Conservation (phyloP, 2,888 invertebrate species). For the Athalia rosae region DNA sequence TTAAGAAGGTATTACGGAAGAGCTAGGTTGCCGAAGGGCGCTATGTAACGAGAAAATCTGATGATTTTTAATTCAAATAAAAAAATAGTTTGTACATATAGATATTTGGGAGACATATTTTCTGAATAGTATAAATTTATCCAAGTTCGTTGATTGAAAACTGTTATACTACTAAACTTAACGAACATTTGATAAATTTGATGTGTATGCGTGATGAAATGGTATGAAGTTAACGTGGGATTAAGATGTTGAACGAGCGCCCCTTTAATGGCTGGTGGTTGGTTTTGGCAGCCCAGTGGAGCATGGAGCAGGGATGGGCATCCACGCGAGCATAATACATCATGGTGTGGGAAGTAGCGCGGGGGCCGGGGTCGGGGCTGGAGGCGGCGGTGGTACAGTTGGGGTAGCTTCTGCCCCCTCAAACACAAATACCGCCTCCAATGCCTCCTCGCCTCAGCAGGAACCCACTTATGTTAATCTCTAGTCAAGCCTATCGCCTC, state of each 20-base stretch:
- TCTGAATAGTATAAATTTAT: slow-evolving; percentile 62
- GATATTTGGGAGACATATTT: slow-evolving; percentile 71
- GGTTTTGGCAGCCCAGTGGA: slow-evolving; percentile 75
- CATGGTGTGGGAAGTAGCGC: slow-evolving; percentile 74
- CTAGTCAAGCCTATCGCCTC: slow-evolving; percentile 79
- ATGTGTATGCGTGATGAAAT: slow-evolving; percentile 64
- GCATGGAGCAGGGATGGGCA: slow-evolving; percentile 75
- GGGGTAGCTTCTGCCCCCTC: slow-evolving; percentile 79
- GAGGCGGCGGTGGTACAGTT: slow-evolving; percentile 73
- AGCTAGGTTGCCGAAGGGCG: not conserved
- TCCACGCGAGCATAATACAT: slow-evolving; percentile 73
- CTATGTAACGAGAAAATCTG: not conserved
- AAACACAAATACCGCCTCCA: slow-evolving; percentile 74
- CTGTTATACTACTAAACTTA: not conserved
- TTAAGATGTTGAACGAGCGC: slow-evolving; percentile 62
- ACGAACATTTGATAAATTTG: slow-evolving; percentile 44
- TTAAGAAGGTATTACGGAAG: not conserved
- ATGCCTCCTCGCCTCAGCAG: slow-evolving; percentile 77
- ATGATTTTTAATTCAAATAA: not conserved
- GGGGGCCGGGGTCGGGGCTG: slow-evolving; percentile 73
- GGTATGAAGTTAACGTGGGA: slow-evolving; percentile 55
- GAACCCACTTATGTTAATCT: slow-evolving; percentile 96
- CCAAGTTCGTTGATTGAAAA: slow-evolving; percentile 19
- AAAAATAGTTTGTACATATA: slow-evolving; percentile 41
- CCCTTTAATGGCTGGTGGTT: slow-evolving; percentile 74